Percentiles rank a stretch among this genome's conserved stretches.
phyloP scores from a whole-genome alignment of 92 coral and sea anemone species.

The Actinostola sp. region DNA sequence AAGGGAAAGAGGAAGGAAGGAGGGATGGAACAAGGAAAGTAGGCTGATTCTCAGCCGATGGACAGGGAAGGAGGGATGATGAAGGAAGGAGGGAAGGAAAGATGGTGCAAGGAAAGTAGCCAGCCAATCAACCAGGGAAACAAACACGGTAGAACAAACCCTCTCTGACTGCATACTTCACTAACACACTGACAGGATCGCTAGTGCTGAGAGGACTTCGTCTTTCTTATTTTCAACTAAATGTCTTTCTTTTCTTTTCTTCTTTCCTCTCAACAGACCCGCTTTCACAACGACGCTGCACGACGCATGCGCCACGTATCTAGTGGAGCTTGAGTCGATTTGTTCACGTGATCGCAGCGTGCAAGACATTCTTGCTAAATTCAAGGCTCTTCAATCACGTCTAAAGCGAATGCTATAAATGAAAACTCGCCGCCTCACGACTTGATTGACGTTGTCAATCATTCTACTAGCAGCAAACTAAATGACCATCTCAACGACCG shows the following conservation, averaged over 20 bases:
- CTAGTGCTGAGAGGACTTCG: too few relatives aligned
- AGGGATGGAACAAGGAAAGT: too few relatives aligned
- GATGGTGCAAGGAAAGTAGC: too few relatives aligned
- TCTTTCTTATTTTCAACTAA: not conserved
- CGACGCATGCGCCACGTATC: conserved; percentile 98
- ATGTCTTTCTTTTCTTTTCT: not conserved
- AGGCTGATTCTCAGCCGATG: too few relatives aligned
- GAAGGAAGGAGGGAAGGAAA: too few relatives aligned
- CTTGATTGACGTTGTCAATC: not conserved
- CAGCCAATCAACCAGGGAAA: too few relatives aligned
- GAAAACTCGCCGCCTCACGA: not conserved
- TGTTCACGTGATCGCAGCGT: conserved; percentile 92
- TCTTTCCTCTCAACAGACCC: conserved; percentile 59
- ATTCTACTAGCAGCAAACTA: not conserved
- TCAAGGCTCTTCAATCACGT: conserved; percentile 88
- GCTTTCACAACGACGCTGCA: conserved; percentile 88
- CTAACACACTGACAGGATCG: too few relatives aligned
- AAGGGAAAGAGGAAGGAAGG: too few relatives aligned
- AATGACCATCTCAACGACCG: not conserved
- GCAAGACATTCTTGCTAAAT: conserved; percentile 81
- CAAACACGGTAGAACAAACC: too few relatives aligned
- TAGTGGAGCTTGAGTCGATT: conserved; percentile 93
- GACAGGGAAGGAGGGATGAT: too few relatives aligned
- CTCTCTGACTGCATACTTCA: too few relatives aligned
- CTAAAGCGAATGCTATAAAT: conserved; percentile 81